These are phyloP conservation scores for Hemibagrus wyckioides DNA, from an alignment of 2,113 vertebrate genomes.

Conservation along the genomic window DNA sequence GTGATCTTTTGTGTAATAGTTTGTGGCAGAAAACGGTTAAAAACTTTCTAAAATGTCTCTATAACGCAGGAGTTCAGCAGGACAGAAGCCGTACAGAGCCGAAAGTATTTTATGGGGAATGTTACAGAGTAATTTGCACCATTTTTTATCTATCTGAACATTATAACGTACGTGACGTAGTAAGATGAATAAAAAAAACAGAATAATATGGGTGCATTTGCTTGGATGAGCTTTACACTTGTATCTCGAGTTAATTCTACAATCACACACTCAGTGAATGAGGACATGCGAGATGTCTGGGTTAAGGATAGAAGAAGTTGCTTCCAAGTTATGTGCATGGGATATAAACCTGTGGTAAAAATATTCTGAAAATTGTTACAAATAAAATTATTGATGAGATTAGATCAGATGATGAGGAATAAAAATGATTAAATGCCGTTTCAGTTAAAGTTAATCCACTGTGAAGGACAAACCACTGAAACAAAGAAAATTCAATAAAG, in stretches of 20 bases:
- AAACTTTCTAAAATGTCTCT: background rate
- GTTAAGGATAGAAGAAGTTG: background rate
- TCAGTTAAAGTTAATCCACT: background rate
- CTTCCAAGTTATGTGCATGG: no score
- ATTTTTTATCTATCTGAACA: background rate
- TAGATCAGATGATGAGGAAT: background rate
- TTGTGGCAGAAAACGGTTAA: constrained; percentile 8
- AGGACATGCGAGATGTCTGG: background rate
- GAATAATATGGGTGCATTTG: background rate
- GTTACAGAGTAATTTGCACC: background rate
- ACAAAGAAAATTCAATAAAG: background rate
- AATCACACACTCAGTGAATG: background rate
- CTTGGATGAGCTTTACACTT: background rate
- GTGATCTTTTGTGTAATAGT: background rate
- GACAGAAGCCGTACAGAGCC: background rate
- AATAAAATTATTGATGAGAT: background rate
- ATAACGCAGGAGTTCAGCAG: background rate
- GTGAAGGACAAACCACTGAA: background rate
- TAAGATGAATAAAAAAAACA: background rate
- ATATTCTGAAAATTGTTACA: background rate
- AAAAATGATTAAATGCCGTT: background rate
- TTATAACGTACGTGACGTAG: background rate
- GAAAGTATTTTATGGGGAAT: background rate
- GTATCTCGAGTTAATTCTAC: background rate
- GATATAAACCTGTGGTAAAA: no score